Base-by-base conservation (phyloP, 2,797 vertebrate genomes). In the Sebastes iracundus region DNA sequence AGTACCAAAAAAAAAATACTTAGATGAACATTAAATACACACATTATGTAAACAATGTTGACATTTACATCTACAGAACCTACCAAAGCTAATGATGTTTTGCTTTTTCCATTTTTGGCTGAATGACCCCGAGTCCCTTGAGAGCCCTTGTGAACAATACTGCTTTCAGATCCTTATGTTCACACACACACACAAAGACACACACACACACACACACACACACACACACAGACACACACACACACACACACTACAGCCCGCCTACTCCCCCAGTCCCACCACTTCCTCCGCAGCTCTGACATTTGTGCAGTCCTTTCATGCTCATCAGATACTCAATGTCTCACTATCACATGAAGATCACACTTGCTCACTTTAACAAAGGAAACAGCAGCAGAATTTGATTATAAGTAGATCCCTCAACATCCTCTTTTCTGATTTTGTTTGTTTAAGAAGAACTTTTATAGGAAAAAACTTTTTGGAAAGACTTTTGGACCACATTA, bases 251-350 rank as follows among this genome's bases (percentile, higher is more conserved):
- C 49, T 46, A 75, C 66, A 80, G 79, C 85, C 90, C 83, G 82
- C 91, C 92, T 82, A 75, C 90, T 93, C 86, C 72, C 72, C 61
- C 58, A 53, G 75, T 80, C 84, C 73, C 81, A 60, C 81, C 64
- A 75, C 75, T 88, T 88, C 87, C 85, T 90, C 82, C 79, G 66
- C 86, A 61, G 77, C 79, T 84, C 89, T 87, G 87, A 87, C 91
- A 90, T 81, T 88, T 81, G 75, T 85, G 79, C 79, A 72, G 61
- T 59, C 88, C 82, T 88, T 85, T 88, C 88, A 75, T 82, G 84
- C 88, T 85, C 85, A 82, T 87, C 89, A 87, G 77, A 87, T 73
- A 79, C 85, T 77, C 56, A 73, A 33, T 79, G 71, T 87, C 80
- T 84, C 77, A 72, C 85, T 79, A 85, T 92, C 90, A 81, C 68